Evolutionary conservation across 2,888 invertebrate species (phyloP).

Genomic region (Andrena dorsata): DNA sequence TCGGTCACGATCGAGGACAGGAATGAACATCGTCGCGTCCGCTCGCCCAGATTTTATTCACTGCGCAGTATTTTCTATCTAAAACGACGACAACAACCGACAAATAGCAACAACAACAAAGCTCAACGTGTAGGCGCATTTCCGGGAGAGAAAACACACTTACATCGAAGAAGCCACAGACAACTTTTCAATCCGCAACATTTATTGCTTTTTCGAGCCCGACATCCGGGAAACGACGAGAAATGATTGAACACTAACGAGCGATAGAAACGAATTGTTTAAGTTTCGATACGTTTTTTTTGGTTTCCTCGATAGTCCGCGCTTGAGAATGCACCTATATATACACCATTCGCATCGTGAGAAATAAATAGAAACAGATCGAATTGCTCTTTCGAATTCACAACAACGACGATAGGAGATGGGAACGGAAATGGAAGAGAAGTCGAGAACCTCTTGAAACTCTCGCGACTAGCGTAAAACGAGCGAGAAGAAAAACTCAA

Average conservation of each 20-base stretch:
- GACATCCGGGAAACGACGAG: not conserved
- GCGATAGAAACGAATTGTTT: slow-evolving; percentile 10
- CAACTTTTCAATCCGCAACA: slow-evolving; percentile 1
- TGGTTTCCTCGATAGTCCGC: slow-evolving; percentile 47
- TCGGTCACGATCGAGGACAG: slow-evolving; percentile 34
- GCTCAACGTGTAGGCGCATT: slow-evolving; percentile 78
- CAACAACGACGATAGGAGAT: slow-evolving; percentile 47
- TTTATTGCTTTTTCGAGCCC: not conserved
- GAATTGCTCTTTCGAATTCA: slow-evolving; percentile 55
- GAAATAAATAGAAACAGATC: slow-evolving; percentile 26
- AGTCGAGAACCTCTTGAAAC: slow-evolving; percentile 44
- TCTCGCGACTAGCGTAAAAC: slow-evolving; percentile 49
- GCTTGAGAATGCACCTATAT: slow-evolving; percentile 73
- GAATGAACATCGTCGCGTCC: slow-evolving; percentile 52
- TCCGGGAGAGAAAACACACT: slow-evolving; percentile 58
- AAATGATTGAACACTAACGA: not conserved
- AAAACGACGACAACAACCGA: slow-evolving; percentile 28
- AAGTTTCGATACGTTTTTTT: slow-evolving; percentile 2
- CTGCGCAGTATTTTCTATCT: slow-evolving; percentile 79
- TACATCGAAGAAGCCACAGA: not conserved
- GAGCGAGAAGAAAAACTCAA: slow-evolving; percentile 31
- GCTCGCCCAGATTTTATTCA: slow-evolving; percentile 70
- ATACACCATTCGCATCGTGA: slow-evolving; percentile 33
- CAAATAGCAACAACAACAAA: slow-evolving; percentile 39
- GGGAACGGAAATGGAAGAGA: slow-evolving; percentile 59